Percentiles rank a stretch among this genome's conserved stretches.
phyloP scores from a whole-genome alignment of 2,888 invertebrate genomes.

The Platerodrilus igneus region DNA sequence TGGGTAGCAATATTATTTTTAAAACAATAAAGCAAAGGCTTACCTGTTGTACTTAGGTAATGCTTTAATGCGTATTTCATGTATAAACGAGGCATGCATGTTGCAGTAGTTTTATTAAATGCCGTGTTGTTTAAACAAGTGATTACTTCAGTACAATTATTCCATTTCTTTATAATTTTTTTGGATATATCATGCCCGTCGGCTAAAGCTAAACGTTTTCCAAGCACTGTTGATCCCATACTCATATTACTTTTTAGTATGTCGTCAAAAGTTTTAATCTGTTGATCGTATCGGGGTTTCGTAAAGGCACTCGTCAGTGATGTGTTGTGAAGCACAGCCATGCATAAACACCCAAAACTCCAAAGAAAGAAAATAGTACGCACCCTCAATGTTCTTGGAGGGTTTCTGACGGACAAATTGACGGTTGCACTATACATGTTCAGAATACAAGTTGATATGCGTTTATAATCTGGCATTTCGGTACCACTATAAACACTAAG shows the following conservation, averaged over 20 bases:
- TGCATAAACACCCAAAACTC: slow-evolving; percentile 31
- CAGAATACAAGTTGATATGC: slow-evolving; percentile 16
- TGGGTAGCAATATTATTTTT: slow-evolving; percentile 34
- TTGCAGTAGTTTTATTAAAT: slow-evolving; percentile 27
- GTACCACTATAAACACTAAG: slow-evolving; percentile 6
- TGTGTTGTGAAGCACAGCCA: slow-evolving; percentile 32
- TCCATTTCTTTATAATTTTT: slow-evolving; percentile 11
- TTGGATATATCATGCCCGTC: slow-evolving; percentile 13
- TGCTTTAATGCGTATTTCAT: slow-evolving; percentile 33
- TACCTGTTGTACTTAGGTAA: slow-evolving; percentile 27
- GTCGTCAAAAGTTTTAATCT: slow-evolving; percentile 30
- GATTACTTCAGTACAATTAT: slow-evolving; percentile 25
- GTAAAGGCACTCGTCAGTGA: slow-evolving; percentile 34
- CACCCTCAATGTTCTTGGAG: slow-evolving; percentile 29
- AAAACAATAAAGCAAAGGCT: slow-evolving; percentile 30
- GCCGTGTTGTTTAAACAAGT: slow-evolving; percentile 30
- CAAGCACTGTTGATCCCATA: slow-evolving; percentile 29
- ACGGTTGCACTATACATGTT: slow-evolving; percentile 25
- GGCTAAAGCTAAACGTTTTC: no score
- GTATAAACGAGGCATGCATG: slow-evolving; percentile 34
- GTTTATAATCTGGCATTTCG: slow-evolving; percentile 19
- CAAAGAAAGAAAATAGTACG: slow-evolving; percentile 29
- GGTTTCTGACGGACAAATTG: slow-evolving; percentile 24
- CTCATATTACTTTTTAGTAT: slow-evolving; percentile 30
- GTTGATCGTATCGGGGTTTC: slow-evolving; percentile 28